Evolutionary conservation across 2,113 vertebrate genomes (phyloP).

Genomic region (Triplophysa dalaica): DNA sequence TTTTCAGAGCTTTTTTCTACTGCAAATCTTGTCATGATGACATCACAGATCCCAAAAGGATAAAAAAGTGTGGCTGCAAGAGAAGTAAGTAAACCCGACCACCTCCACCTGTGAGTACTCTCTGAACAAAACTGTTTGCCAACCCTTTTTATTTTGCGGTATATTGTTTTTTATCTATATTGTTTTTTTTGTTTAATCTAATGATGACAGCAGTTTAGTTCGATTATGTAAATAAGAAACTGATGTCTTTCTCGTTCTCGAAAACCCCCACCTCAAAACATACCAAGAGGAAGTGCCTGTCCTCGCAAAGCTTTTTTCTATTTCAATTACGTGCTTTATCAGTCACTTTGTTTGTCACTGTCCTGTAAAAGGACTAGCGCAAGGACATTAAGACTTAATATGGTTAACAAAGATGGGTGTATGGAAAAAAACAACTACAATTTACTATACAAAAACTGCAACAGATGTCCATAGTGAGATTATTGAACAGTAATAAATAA

Average conservation of each 20-base stretch:
- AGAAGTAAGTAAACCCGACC: slow-evolving; percentile 86
- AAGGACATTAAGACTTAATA: too few species aligned
- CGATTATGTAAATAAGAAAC: background rate
- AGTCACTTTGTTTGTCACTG: too few species aligned
- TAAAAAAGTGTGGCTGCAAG: slow-evolving; percentile 99
- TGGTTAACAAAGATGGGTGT: too few species aligned
- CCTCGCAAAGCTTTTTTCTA: too few species aligned
- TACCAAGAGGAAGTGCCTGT: too few species aligned
- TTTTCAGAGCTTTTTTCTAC: slow-evolving; percentile 97
- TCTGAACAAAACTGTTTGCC: slow-evolving; percentile 24
- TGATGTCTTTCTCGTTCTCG: background rate
- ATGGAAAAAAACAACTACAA: too few species aligned
- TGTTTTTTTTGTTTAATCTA: background rate
- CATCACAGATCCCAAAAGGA: slow-evolving; percentile 98
- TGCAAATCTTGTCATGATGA: slow-evolving; percentile 99
- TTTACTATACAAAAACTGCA: too few species aligned
- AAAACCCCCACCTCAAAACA: background rate
- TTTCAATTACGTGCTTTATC: too few species aligned
- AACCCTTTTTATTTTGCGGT: background rate
- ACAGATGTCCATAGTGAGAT: too few species aligned
- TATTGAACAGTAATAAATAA: too few species aligned
- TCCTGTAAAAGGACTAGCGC: too few species aligned
- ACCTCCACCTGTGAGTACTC: slow-evolving; percentile 25
- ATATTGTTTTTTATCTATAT: background rate
- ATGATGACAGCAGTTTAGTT: background rate